Percentiles rank a stretch among this genome's conserved stretches.
These are phyloP conservation scores for Chromoteleia sp. DNA, from an alignment of 2,888 invertebrate genomes.

Conservation along the genomic window DNA sequence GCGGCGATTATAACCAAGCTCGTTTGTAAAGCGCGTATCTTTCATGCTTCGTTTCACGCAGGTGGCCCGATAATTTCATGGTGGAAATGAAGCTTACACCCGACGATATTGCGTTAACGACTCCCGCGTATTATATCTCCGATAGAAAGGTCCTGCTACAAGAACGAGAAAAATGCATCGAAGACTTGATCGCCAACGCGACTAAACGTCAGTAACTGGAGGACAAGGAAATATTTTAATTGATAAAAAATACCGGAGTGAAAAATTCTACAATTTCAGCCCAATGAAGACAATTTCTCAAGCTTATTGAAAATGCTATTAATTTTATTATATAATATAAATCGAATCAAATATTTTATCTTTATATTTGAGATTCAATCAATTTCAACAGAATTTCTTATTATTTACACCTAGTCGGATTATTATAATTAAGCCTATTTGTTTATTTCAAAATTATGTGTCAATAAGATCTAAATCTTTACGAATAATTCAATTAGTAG, in stretches of 20 bases:
- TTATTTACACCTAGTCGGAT: no score
- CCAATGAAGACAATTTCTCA: neutral
- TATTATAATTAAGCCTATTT: no score
- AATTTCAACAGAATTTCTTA: no score
- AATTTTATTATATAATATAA: slow-evolving; percentile 8
- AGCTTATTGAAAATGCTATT: neutral
- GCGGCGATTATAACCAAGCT: slow-evolving; percentile 20
- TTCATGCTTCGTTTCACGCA: slow-evolving; percentile 77
- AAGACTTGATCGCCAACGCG: slow-evolving; percentile 74
- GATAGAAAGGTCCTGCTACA: slow-evolving; percentile 84
- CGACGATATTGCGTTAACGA: slow-evolving; percentile 87
- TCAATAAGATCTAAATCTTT: no score
- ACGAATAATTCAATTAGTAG: no score
- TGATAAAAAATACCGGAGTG: neutral
- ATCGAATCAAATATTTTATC: neutral
- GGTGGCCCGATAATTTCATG: slow-evolving; percentile 90
- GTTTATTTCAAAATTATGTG: no score
- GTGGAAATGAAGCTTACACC: slow-evolving; percentile 90
- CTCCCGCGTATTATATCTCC: slow-evolving; percentile 88
- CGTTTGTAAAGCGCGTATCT: slow-evolving; percentile 31
- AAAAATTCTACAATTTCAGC: neutral
- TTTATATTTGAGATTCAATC: no score
- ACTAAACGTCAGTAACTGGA: slow-evolving; percentile 68
- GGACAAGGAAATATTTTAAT: slow-evolving; percentile 29
- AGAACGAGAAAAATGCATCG: slow-evolving; percentile 76